These are phyloP conservation scores for Delia radicum DNA, from an alignment of 1,140 invertebrate species.

Conservation along the genomic window DNA sequence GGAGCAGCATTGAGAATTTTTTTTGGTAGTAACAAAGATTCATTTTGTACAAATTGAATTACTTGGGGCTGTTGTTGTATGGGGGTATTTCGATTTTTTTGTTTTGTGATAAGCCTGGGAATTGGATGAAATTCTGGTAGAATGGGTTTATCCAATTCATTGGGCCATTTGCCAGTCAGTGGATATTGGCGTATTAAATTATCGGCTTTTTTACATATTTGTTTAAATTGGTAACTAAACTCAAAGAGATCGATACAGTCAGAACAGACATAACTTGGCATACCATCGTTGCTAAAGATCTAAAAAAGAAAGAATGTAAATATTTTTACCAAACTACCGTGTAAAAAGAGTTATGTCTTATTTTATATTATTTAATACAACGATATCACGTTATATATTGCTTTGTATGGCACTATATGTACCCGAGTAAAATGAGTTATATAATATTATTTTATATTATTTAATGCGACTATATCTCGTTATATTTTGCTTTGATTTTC, in stretches of 20 bases:
- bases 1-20: background rate
- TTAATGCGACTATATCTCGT: too few species aligned
- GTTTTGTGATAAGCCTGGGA: background rate
- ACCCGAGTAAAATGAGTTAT: background rate
- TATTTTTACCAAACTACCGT: too few species aligned
- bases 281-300: constrained; percentile 71
- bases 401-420: background rate
- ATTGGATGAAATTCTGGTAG: constrained; percentile 44
- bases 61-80: background rate
- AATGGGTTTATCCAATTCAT: constrained; percentile 55
- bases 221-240: constrained; percentile 70
- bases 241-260: constrained; percentile 68
- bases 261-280: constrained; percentile 70
- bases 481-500: too few species aligned
- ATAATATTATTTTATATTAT: too few species aligned
- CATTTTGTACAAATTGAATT: constrained; percentile 22
- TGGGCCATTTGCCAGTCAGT: constrained; percentile 64
- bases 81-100: constrained; percentile 8
- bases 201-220: constrained; percentile 71
- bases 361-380: background rate
- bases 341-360: too few species aligned
- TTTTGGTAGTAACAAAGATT: background rate
- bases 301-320: constrained; percentile 44
- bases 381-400: background rate
- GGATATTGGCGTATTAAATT: constrained; percentile 67